Percentiles rank a stretch among this genome's conserved stretches.
phyloP scores from a whole-genome alignment of 2,888 invertebrate genomes.

The Nebria brevicollis region DNA sequence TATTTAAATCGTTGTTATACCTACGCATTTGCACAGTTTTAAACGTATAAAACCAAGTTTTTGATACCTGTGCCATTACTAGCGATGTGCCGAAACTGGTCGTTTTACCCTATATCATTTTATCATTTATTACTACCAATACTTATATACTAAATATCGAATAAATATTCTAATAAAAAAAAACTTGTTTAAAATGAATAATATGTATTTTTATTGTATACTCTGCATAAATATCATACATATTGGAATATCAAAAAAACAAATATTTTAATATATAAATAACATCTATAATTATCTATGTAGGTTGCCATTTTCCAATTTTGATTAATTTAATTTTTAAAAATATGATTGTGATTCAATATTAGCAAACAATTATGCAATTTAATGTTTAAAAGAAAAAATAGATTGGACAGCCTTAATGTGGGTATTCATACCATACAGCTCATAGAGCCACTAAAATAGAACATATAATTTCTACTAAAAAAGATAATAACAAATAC shows the following conservation, averaged over 20 bases:
- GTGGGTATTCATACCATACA: neutral
- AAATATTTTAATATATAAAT: conserved; percentile 35
- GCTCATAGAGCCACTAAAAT: conserved; percentile 29
- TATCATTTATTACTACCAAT: neutral
- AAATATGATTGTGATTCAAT: neutral
- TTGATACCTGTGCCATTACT: too few relatives aligned
- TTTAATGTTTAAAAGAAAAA: neutral
- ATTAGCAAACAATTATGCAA: neutral
- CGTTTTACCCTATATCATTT: too few relatives aligned
- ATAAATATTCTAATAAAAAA: neutral
- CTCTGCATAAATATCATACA: conserved; percentile 38
- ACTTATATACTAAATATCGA: neutral
- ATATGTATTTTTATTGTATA: conserved; percentile 36
- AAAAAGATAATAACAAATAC: conserved; percentile 13
- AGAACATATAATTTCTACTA: conserved; percentile 13
- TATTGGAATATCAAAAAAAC: conserved; percentile 34
- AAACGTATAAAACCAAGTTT: too few relatives aligned
- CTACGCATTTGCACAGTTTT: too few relatives aligned
- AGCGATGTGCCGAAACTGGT: too few relatives aligned
- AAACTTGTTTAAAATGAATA: conserved; percentile 6
- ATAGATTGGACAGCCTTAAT: too few relatives aligned
- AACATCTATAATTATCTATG: conserved; percentile 9
- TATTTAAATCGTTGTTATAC: too few relatives aligned
- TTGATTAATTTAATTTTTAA: neutral
- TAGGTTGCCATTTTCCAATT: neutral